Conservation (phyloP, 2,113 vertebrate genomes). For the Alligator mississippiensis region DNA sequence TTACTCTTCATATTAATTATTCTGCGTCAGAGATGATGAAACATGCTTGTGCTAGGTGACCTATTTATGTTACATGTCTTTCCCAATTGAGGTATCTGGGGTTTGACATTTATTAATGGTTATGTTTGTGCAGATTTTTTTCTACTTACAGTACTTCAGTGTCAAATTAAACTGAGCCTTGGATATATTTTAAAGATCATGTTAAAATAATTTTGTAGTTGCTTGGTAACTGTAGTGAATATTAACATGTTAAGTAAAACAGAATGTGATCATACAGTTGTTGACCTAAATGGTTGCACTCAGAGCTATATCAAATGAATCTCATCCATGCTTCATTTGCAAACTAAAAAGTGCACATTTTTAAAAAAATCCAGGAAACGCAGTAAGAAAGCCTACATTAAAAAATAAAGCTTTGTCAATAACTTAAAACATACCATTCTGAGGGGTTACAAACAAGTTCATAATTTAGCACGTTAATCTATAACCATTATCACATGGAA, state of each 20-base stretch:
- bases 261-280: conserved; percentile 33
- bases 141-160: conserved; percentile 11
- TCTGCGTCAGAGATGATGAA: not conserved
- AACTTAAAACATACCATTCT: conserved; percentile 51
- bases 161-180: conserved; percentile 2
- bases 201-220: conserved; percentile 39
- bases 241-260: conserved; percentile 27
- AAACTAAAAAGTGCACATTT: conserved; percentile 14
- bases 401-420: conserved; percentile 38
- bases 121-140: conserved; percentile 8
- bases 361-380: not conserved
- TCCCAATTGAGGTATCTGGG: not conserved
- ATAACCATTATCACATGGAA: conserved; percentile 57
- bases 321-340: conserved; percentile 32
- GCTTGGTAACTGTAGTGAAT: not conserved
- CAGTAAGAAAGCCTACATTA: conserved; percentile 52
- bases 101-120: conserved; percentile 12
- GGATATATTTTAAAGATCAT: conserved; percentile 11
- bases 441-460: conserved; percentile 47
- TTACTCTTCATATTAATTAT: not conserved
- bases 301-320: conserved; percentile 5
- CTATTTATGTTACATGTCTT: not conserved
- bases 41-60: not conserved
- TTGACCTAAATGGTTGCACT: conserved; percentile 31
- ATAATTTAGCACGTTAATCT: conserved; percentile 50